These are phyloP conservation scores for Bolinopsis microptera DNA, from an alignment of 37 sponge, comb jelly and placozoan species.

Conservation along the genomic window DNA sequence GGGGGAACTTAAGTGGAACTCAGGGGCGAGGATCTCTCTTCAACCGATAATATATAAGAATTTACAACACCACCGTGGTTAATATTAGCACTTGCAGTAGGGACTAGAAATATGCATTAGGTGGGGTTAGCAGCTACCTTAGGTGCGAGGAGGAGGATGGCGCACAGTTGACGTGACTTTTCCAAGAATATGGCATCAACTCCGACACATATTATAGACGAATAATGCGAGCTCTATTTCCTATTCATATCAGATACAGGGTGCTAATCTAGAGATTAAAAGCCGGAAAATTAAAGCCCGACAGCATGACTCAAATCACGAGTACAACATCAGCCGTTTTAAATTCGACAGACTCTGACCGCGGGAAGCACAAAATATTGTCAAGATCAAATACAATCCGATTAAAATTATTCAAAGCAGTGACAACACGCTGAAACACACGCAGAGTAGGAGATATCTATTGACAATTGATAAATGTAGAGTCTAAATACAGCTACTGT, in stretches of 20 bases:
- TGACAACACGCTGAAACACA: not conserved
- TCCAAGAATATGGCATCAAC: not conserved
- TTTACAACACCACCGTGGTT: no score
- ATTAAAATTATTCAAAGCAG: not conserved
- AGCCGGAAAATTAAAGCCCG: not conserved
- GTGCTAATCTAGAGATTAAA: not conserved
- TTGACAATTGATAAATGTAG: not conserved
- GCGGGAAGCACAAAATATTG: not conserved
- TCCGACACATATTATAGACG: not conserved
- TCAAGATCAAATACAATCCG: not conserved
- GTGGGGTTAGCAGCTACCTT: no score
- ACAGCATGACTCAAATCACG: not conserved
- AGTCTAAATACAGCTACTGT: not conserved
- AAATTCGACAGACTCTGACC: not conserved
- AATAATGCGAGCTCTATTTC: not conserved
- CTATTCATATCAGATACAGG: not conserved
- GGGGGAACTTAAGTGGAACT: no score
- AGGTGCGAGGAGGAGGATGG: not conserved
- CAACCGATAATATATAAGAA: no score
- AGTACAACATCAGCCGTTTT: not conserved
- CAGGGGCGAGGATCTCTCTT: no score
- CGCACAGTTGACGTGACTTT: not conserved
- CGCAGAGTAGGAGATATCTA: not conserved
- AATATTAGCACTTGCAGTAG: not conserved
- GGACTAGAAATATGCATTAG: not conserved